Evolutionary conservation across 2,113 vertebrate genomes (phyloP).

Genomic region (Patagioenas fasciata): DNA sequence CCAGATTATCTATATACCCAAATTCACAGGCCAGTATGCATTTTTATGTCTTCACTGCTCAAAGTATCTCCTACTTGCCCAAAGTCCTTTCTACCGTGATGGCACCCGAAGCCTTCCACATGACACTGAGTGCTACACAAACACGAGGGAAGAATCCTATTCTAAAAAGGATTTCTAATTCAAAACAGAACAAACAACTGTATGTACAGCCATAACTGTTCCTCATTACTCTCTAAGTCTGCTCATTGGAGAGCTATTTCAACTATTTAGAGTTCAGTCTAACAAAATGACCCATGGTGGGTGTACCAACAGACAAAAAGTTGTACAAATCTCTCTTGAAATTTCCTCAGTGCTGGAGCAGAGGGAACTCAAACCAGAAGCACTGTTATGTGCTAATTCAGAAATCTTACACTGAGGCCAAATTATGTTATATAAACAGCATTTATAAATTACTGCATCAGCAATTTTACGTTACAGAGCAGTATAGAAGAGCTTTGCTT

Average conservation of each 20-base stretch:
- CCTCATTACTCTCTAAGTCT: background rate
- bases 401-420: background rate
- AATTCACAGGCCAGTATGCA: background rate
- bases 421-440: background rate
- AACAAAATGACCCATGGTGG: background rate
- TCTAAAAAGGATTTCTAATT: background rate
- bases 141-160: background rate
- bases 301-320: background rate
- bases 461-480: background rate
- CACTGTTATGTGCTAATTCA: background rate
- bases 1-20: background rate
- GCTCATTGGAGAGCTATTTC: conserved; percentile 28
- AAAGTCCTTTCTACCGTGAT: background rate
- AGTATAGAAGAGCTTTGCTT: background rate
- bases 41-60: background rate
- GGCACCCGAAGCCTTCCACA: background rate
- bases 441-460: background rate
- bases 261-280: conserved; percentile 22
- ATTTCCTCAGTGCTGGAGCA: background rate
- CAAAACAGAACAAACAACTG: background rate
- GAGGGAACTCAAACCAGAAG: background rate
- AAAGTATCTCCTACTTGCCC: background rate
- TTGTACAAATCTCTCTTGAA: background rate
- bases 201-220: background rate
- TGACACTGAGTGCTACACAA: background rate